phyloP scores from a whole-genome alignment of 2,797 vertebrate species.

The Esox masquinongy region DNA sequence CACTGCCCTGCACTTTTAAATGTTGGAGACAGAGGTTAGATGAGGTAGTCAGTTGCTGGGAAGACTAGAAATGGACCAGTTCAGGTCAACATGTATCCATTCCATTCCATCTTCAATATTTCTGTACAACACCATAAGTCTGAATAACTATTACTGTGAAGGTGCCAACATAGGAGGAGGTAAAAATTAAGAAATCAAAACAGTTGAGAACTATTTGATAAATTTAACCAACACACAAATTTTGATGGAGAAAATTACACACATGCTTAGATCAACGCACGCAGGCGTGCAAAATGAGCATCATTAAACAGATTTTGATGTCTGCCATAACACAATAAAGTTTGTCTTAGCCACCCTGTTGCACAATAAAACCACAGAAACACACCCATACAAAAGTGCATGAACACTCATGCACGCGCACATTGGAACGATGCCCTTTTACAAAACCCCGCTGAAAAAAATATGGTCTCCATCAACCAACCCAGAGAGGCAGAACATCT shows the following conservation, averaged over 20 bases:
- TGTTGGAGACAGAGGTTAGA: background rate
- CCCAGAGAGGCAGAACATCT: constrained; percentile 61
- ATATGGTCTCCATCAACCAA: constrained; percentile 50
- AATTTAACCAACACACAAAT: background rate
- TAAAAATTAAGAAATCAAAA: no score
- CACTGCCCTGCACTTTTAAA: background rate
- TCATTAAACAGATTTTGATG: background rate
- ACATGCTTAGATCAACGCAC: background rate
- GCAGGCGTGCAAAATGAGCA: background rate
- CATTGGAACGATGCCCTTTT: constrained; percentile 36
- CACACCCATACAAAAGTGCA: constrained; percentile 19
- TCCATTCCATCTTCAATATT: no score
- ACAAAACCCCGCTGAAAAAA: constrained; percentile 37
- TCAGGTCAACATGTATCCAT: no score
- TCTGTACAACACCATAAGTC: no score
- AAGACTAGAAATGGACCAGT: no score
- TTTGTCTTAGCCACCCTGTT: background rate
- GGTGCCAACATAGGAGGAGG: no score
- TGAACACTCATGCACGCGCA: constrained; percentile 15
- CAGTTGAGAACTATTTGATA: no score
- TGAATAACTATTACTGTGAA: no score
- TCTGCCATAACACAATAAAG: background rate
- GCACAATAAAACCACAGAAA: constrained; percentile 22
- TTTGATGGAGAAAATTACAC: background rate
- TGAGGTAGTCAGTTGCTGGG: no score